A percentile compares a stretch with the other conserved stretches of the same genome.
Conservation (phyloP, 1,140 invertebrate genomes). For the Macrosteles quadrilineatus region DNA sequence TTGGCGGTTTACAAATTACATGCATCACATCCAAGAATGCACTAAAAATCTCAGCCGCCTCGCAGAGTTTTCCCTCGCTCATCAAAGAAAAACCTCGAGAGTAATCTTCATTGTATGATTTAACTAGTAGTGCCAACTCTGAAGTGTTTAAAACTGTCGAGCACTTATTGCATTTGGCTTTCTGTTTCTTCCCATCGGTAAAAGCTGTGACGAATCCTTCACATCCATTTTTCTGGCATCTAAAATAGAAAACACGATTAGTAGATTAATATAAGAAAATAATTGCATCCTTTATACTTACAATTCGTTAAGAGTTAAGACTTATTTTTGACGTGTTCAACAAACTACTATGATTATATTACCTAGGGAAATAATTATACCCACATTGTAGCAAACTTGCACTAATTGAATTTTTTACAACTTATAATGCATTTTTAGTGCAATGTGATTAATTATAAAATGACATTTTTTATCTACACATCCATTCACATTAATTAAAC, state of each 20-base stretch:
- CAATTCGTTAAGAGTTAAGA: too few species aligned
- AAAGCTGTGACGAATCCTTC: neutral
- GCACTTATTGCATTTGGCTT: slow-evolving; percentile 11
- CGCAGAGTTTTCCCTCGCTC: slow-evolving; percentile 8
- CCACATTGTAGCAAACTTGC: too few species aligned
- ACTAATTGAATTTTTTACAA: too few species aligned
- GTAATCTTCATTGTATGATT: slow-evolving; percentile 28
- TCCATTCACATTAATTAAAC: too few species aligned
- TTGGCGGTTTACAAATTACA: slow-evolving; percentile 29
- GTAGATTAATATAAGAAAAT: too few species aligned
- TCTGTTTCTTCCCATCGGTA: neutral
- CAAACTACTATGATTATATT: too few species aligned
- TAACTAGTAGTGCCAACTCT: neutral
- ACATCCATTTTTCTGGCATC: slow-evolving; percentile 16
- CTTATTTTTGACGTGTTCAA: too few species aligned
- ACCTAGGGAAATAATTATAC: too few species aligned
- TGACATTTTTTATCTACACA: too few species aligned
- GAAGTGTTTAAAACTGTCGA: neutral
- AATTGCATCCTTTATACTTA: too few species aligned
- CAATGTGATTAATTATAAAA: too few species aligned
- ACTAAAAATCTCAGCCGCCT: slow-evolving; percentile 13
- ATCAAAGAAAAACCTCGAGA: neutral
- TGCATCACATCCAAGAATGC: slow-evolving; percentile 20
- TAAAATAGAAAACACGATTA: slow-evolving; percentile 19
- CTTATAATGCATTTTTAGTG: too few species aligned